A percentile compares a stretch with the other conserved stretches of the same genome.
Conservation (phyloP, 2,888 invertebrate species). For the Conus canariensis region DNA sequence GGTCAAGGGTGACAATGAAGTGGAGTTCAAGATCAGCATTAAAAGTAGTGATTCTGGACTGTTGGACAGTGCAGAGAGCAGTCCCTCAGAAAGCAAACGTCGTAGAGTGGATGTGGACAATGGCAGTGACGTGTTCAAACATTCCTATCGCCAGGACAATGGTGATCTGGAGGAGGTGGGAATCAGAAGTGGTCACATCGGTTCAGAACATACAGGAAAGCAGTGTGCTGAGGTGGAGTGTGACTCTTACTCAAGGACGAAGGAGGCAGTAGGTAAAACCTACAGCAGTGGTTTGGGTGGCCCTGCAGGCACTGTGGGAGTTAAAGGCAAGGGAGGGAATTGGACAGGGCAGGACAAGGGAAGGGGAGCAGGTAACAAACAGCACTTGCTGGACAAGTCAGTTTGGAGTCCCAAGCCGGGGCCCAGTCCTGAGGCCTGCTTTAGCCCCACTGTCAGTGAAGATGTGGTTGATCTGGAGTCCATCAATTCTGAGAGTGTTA, state of each 20-base stretch:
- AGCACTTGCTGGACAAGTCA: slow-evolving; percentile 24
- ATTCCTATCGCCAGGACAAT: slow-evolving; percentile 37
- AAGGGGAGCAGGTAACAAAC: slow-evolving; percentile 1
- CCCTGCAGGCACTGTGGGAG: neutral
- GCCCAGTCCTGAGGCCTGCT: slow-evolving; percentile 45
- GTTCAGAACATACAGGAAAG: neutral
- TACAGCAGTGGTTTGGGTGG: neutral
- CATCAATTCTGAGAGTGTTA: slow-evolving; percentile 48
- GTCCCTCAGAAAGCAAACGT: slow-evolving; percentile 64
- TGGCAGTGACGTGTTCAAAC: slow-evolving; percentile 45
- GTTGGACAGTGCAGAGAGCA: slow-evolving; percentile 59
- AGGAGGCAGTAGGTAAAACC: neutral
- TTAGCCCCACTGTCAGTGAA: slow-evolving; percentile 50
- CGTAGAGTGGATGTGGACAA: slow-evolving; percentile 59
- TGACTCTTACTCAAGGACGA: neutral
- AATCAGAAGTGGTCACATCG: neutral
- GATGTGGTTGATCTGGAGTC: slow-evolving; percentile 48
- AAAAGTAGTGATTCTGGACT: slow-evolving; percentile 62
- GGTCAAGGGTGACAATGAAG: slow-evolving; percentile 35
- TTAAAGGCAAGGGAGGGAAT: slow-evolving; percentile 7
- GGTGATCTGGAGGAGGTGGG: neutral
- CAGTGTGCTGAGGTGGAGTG: neutral
- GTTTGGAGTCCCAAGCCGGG: slow-evolving; percentile 38
- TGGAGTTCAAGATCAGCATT: slow-evolving; percentile 42
- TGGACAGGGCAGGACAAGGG: slow-evolving; percentile 20